Conservation (phyloP, 2,113 vertebrate genomes). For the Chionomys nivalis region DNA sequence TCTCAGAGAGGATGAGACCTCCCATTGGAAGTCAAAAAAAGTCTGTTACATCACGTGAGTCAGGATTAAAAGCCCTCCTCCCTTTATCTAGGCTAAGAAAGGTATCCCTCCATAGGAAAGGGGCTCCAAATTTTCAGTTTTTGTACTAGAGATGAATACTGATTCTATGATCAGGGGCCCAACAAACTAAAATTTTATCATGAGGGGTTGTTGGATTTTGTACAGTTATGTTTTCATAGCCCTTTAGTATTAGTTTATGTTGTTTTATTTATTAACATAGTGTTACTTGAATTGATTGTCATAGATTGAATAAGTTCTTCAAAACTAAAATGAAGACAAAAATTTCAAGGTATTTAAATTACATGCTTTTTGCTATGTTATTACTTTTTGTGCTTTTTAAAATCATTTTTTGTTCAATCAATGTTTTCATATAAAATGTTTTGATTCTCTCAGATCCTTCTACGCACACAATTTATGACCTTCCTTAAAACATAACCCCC, state of each 20-base stretch:
- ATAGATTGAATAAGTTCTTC: not conserved
- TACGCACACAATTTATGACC: not conserved
- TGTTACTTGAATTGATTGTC: no score
- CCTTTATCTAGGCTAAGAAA: no score
- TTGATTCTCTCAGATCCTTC: not conserved
- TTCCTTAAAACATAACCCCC: not conserved
- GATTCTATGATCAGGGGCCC: no score
- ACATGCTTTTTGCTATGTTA: not conserved
- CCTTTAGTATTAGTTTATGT: not conserved
- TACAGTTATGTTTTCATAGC: not conserved
- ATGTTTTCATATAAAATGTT: not conserved
- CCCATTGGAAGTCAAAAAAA: no score
- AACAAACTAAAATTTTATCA: not conserved
- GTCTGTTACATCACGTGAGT: no score
- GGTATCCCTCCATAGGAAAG: no score
- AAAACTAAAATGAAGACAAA: not conserved
- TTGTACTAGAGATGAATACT: no score
- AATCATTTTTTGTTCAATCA: not conserved
- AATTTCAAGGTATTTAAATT: not conserved
- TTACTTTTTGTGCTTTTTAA: not conserved
- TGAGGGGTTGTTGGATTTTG: not conserved
- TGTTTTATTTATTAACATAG: not conserved
- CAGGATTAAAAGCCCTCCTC: no score
- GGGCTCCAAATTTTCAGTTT: no score
- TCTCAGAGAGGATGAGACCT: no score